Conservation (phyloP, 2,888 invertebrate species). For the Phorcus lineatus region DNA sequence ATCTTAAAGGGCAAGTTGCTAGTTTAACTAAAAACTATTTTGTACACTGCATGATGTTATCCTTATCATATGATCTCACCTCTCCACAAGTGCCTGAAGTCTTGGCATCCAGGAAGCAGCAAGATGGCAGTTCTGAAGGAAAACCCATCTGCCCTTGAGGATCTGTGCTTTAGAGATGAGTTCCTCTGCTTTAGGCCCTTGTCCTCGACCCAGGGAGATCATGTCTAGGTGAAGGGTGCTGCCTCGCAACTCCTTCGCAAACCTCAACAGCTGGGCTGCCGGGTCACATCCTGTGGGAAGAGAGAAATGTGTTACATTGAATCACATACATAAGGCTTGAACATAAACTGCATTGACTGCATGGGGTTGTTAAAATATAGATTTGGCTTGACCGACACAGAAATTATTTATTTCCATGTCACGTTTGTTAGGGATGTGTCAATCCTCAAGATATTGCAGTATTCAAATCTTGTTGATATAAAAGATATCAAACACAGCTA, state of each 20-base stretch:
- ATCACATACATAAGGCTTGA: too few relatives aligned
- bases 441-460: too few relatives aligned
- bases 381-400: too few relatives aligned
- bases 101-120: slow-evolving; percentile 75
- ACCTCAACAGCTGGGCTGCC: slow-evolving; percentile 68
- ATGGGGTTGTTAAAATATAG: too few relatives aligned
- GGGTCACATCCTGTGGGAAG: slow-evolving; percentile 72
- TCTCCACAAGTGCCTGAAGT: slow-evolving; percentile 72
- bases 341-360: too few relatives aligned
- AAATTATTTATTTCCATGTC: too few relatives aligned
- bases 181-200: slow-evolving; percentile 75
- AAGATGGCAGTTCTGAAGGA: slow-evolving; percentile 75
- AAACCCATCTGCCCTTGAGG: slow-evolving; percentile 75
- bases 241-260: slow-evolving; percentile 73
- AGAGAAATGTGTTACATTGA: background rate
- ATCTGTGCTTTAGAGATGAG: slow-evolving; percentile 75
- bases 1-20: too few relatives aligned
- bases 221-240: slow-evolving; percentile 74
- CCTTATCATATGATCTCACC: slow-evolving; percentile 50
- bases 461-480: too few relatives aligned
- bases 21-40: too few relatives aligned
- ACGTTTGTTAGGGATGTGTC: too few relatives aligned
- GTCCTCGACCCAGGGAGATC: slow-evolving; percentile 75
- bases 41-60: too few relatives aligned
- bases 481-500: too few relatives aligned